phyloP scores from a whole-genome alignment of 2,888 invertebrate species.

The Perizoma flavofasciatum region DNA sequence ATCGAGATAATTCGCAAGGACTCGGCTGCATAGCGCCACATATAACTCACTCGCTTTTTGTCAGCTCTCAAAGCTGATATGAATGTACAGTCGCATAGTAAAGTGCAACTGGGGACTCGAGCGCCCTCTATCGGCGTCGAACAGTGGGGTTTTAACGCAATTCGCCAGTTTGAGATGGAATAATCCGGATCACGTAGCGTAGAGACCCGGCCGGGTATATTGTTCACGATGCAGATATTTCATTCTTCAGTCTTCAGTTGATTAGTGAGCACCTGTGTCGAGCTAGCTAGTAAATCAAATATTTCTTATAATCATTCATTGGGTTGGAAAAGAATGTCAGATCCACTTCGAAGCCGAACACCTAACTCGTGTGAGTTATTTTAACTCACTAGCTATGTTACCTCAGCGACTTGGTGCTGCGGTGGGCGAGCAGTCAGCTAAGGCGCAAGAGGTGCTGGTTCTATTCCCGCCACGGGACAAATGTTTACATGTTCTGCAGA shows the following conservation, averaged over 20 bases:
- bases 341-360: no score
- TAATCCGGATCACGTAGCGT: conserved; percentile 39
- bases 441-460: no score
- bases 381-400: no score
- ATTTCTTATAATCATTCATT: no score
- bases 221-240: conserved; percentile 42
- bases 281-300: neutral
- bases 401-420: no score
- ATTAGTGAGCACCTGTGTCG: conserved; percentile 18
- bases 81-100: conserved; percentile 38
- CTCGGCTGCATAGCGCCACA: no score
- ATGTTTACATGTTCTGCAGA: no score
- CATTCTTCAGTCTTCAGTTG: conserved; percentile 14
- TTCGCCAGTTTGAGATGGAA: conserved; percentile 57
- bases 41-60: conserved; percentile 5
- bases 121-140: conserved; percentile 53
- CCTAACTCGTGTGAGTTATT: no score
- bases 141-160: conserved; percentile 55
- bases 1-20: no score
- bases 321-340: no score
- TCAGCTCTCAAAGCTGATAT: conserved; percentile 4
- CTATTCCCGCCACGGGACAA: no score
- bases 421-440: no score
- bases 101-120: conserved; percentile 45
- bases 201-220: conserved; percentile 31